Base-by-base conservation (phyloP, 2,888 invertebrate genomes). In the Sepioteuthis lessoniana region DNA sequence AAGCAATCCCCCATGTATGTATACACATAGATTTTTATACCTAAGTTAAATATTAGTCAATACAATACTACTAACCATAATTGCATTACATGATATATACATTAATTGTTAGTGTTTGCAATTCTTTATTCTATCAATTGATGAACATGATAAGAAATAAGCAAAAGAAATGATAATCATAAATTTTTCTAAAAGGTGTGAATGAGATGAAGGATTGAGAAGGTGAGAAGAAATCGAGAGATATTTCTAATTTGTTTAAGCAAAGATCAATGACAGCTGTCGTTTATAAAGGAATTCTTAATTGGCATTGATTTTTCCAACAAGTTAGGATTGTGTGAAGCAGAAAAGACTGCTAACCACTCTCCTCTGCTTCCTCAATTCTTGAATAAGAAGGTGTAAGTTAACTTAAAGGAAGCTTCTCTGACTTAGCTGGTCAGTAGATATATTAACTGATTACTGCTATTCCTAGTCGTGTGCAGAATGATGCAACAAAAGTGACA, bases 211-310 rank as follows among this genome's bases (percentile, higher is more conserved):
- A 35, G n/a, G n/a, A n/a, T 76, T 76, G 76, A 13, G n/a, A 76
- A 76, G 76, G 76, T 76, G 76, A n/a, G 76, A n/a, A 76, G n/a
- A 76, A 76, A n/a, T 76, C 16, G n/a, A 35, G n/a, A 76, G n/a
- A 76, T 76, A 76, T 76, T 76, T 76, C n/a, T 76, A 76, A 76
- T 76, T n/a, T 76, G 76, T 76, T 76, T 76, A 76, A 76, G n/a
- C 76, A 76, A n/a, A 76, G 76, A 76, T 76, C n/a, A 76, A 76
- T 35, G 76, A 35, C 76, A 76, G 76, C 76, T 76, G 76, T 76
- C 76, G 13, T 76, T 76, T 76, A 76, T 76, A 76, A 76, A 76
- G 76, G 76, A 76, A 76, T 76, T 76, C 76, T 76, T 76, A 76
- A 76, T 76, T 76, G 76, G 76, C 76, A 76, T 76, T 76, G 76